Percentiles rank a stretch among this genome's conserved stretches.
Conservation (phyloP, 1,140 invertebrate species). For the Macrotrachela quadricornifera region DNA sequence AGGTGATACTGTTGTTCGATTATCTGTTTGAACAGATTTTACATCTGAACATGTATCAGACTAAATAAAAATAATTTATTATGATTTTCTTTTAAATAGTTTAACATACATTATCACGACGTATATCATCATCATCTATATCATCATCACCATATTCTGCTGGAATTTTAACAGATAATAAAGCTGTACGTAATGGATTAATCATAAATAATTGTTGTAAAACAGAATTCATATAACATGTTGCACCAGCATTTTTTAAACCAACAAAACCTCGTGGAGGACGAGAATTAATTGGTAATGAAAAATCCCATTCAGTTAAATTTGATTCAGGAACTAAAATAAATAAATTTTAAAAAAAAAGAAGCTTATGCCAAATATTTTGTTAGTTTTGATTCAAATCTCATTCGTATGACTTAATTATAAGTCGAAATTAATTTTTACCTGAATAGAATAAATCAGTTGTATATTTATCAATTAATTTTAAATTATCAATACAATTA, state of each 20-base stretch:
- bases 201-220: slow-evolving; percentile 48
- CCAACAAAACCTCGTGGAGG: slow-evolving; percentile 75
- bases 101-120: background rate
- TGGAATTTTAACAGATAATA: background rate
- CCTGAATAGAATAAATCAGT: slow-evolving; percentile 8
- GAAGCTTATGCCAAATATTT: background rate
- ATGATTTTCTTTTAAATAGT: background rate
- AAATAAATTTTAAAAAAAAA: slow-evolving; percentile 18
- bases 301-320: slow-evolving; percentile 85
- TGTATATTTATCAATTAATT: slow-evolving; percentile 21
- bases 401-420: background rate
- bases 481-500: slow-evolving; percentile 71
- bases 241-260: slow-evolving; percentile 89
- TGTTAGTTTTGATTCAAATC: background rate
- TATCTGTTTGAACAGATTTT: background rate
- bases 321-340: slow-evolving; percentile 40
- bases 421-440: background rate
- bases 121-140: background rate
- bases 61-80: background rate
- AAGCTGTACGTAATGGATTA: background rate
- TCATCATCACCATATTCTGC: background rate
- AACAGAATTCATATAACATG: slow-evolving; percentile 98
- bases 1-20: background rate
- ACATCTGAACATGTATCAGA: background rate
- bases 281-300: slow-evolving; percentile 74